A percentile compares a stretch with the other conserved stretches of the same genome.
These are phyloP conservation scores for Synanthedon andrenaeformis DNA, from an alignment of 2,888 invertebrate genomes.

Conservation along the genomic window DNA sequence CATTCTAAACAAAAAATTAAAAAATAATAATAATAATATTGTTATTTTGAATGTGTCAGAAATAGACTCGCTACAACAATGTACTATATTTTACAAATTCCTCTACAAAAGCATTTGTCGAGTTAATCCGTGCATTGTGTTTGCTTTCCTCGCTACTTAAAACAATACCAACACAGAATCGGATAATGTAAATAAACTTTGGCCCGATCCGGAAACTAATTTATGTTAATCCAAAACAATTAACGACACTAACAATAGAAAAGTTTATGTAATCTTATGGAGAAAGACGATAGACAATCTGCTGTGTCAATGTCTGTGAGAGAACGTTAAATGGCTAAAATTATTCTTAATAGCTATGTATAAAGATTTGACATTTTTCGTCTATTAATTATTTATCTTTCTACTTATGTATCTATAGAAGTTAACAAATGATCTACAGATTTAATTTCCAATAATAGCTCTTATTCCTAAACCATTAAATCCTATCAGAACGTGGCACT, in stretches of 20 bases:
- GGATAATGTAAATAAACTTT: background rate
- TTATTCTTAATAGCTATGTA: no score
- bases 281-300: no score
- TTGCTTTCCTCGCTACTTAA: constrained; percentile 1
- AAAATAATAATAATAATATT: no score
- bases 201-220: background rate
- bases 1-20: no score
- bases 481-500: background rate
- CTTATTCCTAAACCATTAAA: background rate
- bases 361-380: constrained; percentile 42
- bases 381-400: constrained; percentile 41
- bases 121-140: background rate
- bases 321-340: no score
- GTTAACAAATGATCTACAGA: background rate
- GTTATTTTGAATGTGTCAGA: no score
- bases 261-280: background rate
- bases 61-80: no score
- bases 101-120: background rate
- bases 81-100: background rate
- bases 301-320: no score
- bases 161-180: background rate
- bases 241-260: background rate
- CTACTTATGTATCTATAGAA: background rate
- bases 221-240: background rate
- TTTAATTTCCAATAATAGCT: background rate